These are phyloP conservation scores for Prunella strophiata DNA, from an alignment of 2,797 vertebrate species.

Conservation along the genomic window DNA sequence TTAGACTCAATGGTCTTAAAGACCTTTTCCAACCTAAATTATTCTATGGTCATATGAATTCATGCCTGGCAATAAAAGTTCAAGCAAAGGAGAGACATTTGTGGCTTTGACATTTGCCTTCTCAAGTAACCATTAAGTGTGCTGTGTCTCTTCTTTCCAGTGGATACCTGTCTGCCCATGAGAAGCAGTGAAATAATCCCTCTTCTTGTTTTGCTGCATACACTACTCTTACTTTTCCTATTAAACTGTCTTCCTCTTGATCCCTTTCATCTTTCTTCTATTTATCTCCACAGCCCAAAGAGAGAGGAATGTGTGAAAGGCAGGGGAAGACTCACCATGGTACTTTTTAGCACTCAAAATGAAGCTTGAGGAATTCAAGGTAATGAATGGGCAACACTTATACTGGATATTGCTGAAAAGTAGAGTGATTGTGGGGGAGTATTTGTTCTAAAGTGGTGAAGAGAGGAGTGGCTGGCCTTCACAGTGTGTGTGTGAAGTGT, in stretches of 20 bases:
- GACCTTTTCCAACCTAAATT: neutral
- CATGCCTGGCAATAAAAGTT: neutral
- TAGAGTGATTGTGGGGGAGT: neutral
- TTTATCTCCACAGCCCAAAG: neutral
- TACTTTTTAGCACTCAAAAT: neutral
- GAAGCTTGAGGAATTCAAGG: neutral
- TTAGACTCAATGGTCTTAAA: neutral
- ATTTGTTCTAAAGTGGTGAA: neutral
- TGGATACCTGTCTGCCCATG: neutral
- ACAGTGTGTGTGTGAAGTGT: rapidly evolving
- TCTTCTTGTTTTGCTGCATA: rapidly evolving
- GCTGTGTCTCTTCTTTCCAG: neutral
- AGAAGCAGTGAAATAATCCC: neutral
- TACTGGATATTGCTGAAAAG: neutral
- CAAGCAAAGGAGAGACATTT: neutral
- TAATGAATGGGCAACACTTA: neutral
- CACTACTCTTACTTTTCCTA: neutral
- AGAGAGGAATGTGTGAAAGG: neutral
- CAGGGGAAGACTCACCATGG: rapidly evolving
- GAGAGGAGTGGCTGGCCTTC: neutral
- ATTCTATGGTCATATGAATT: neutral
- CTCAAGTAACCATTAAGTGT: rapidly evolving
- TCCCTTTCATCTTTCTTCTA: neutral
- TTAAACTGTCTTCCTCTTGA: neutral
- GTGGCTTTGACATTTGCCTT: neutral